Conservation (phyloP, 1,140 invertebrate species). For the Metaphire vulgaris region DNA sequence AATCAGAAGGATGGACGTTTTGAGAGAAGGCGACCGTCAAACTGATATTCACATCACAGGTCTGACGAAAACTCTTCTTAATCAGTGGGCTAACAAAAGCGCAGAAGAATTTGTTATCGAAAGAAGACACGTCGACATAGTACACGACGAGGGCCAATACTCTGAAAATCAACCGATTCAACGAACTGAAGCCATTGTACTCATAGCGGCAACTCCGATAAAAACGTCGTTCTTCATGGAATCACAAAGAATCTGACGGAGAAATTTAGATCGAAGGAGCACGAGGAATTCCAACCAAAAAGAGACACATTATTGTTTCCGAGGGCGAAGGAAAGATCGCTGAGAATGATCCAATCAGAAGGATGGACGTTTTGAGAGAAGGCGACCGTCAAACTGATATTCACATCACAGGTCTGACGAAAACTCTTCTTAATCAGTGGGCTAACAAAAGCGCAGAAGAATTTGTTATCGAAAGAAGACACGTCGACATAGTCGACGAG, state of each 20-base stretch:
- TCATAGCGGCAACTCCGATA: neutral
- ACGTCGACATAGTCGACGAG: too few relatives aligned
- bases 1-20: neutral
- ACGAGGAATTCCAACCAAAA: neutral
- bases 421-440: neutral
- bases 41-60: too few relatives aligned
- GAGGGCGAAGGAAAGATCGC: neutral
- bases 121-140: neutral
- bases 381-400: neutral
- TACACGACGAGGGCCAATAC: neutral
- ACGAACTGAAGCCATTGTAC: neutral
- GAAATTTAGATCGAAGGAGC: neutral
- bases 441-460: too few relatives aligned
- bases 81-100: neutral
- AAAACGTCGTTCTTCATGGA: too few relatives aligned
- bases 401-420: neutral
- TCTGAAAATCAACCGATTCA: neutral
- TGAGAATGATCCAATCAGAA: neutral
- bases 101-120: neutral
- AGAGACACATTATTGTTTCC: neutral
- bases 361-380: neutral
- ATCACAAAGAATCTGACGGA: too few relatives aligned
- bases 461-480: too few relatives aligned
- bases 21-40: neutral
- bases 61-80: neutral